Evolutionary conservation across 23 tunicate species (phyloP).

Genomic region (Clavelina lepadiformis): DNA sequence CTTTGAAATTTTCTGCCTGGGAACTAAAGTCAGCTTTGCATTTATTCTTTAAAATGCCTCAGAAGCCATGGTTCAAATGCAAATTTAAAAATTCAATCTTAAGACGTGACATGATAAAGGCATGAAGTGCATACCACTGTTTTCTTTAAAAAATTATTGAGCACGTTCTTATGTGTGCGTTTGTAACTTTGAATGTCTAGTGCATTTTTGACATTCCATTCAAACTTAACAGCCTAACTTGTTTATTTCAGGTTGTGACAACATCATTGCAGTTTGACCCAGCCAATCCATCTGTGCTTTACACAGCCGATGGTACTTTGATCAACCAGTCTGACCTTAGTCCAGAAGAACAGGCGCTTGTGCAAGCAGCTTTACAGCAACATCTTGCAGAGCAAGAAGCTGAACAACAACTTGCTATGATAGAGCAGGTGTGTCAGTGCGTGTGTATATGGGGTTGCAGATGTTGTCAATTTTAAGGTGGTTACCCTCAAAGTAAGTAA

Average conservation of each 20-base stretch:
- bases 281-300: slow-evolving; percentile 90
- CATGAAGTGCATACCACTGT: background rate
- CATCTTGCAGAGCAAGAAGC: slow-evolving; percentile 98
- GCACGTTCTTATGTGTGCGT: too few species aligned
- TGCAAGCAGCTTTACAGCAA: slow-evolving; percentile 94
- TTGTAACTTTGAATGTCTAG: too few species aligned
- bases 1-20: too few species aligned
- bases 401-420: slow-evolving; percentile 79
- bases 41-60: too few species aligned
- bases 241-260: slow-evolving; percentile 66
- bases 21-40: too few species aligned
- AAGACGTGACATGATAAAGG: background rate
- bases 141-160: too few species aligned
- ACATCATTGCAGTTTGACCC: slow-evolving; percentile 95
- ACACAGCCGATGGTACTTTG: slow-evolving; percentile 87
- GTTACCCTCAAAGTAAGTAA: too few species aligned
- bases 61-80: too few species aligned
- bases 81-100: too few species aligned
- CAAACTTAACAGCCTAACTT: background rate
- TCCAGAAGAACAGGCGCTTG: slow-evolving; percentile 90
- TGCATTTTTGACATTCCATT: too few species aligned
- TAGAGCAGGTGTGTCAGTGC: slow-evolving; percentile 69
- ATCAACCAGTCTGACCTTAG: slow-evolving; percentile 86
- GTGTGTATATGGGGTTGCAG: too few species aligned
- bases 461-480: too few species aligned